Percentiles rank a stretch among this genome's conserved stretches.
Conservation (phyloP, 2,113 vertebrate genomes). For the Eidolon helvum region DNA sequence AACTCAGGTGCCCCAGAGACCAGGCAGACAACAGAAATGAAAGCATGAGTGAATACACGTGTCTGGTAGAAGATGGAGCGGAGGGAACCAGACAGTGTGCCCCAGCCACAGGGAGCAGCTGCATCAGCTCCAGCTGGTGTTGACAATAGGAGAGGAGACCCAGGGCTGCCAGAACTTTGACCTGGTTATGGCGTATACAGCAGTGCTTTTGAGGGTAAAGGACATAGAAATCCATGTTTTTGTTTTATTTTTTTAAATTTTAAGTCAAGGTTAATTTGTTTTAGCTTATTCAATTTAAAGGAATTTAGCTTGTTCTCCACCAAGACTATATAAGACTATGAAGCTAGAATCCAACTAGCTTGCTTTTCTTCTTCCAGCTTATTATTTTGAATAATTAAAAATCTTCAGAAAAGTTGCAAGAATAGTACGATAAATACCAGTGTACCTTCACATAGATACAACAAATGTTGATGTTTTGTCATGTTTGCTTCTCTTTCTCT, state of each 20-base stretch:
- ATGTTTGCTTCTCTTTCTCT: not conserved
- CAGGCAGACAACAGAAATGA: not conserved
- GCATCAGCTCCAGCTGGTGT: not conserved
- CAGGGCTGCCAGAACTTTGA: not conserved
- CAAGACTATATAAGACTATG: not conserved
- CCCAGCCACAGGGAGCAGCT: rapidly evolving
- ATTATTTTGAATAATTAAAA: not conserved
- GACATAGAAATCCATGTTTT: not conserved
- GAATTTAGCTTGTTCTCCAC: not conserved
- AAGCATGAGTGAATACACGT: rapidly evolving
- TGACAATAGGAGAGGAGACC: not conserved
- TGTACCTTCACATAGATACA: not conserved
- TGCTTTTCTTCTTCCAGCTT: not conserved
- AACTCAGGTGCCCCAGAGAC: not conserved
- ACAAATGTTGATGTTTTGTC: not conserved
- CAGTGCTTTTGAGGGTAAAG: not conserved
- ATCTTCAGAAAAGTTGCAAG: not conserved
- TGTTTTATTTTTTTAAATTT: not conserved
- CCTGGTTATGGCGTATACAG: not conserved
- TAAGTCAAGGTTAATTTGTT: not conserved
- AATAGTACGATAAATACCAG: not conserved
- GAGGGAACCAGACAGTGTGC: no score
- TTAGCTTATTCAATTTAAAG: not conserved
- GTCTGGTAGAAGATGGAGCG: not conserved
- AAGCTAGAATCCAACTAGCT: not conserved